phyloP scores from a whole-genome alignment of 2,113 vertebrate genomes.

The Pao palembangensis region DNA sequence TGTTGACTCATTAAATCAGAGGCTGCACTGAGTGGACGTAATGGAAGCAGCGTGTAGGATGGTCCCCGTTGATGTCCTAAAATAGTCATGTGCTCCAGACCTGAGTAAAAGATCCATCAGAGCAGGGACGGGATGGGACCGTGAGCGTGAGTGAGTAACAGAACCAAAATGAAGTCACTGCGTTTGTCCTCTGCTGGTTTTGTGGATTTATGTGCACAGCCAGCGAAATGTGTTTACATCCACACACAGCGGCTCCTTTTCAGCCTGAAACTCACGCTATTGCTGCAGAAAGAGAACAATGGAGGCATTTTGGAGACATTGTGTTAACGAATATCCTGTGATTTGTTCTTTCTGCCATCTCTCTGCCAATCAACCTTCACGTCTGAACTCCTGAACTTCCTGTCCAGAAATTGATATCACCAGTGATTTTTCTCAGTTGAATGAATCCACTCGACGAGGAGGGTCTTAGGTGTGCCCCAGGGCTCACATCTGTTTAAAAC shows the following conservation, averaged over 20 bases:
- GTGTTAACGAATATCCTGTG: too few species aligned
- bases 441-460: too few species aligned
- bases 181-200: neutral
- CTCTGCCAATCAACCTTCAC: too few species aligned
- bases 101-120: slow-evolving; percentile 54
- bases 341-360: too few species aligned
- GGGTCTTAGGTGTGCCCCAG: too few species aligned
- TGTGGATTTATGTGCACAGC: neutral
- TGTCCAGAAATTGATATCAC: too few species aligned
- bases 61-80: slow-evolving; percentile 66
- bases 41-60: slow-evolving; percentile 28
- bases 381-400: too few species aligned
- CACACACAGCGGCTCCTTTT: neutral
- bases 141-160: slow-evolving; percentile 27
- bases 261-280: neutral
- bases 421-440: too few species aligned
- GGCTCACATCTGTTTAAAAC: too few species aligned
- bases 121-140: too few species aligned
- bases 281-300: too few species aligned
- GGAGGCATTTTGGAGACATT: too few species aligned
- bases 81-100: slow-evolving; percentile 73
- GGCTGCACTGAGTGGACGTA: slow-evolving; percentile 22
- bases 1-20: slow-evolving; percentile 27
- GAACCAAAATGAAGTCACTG: slow-evolving; percentile 16
- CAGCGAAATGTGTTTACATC: slow-evolving; percentile 7